Evolutionary conservation across 2,888 invertebrate species (phyloP).

Genomic region (Cataglyphis albicans): DNA sequence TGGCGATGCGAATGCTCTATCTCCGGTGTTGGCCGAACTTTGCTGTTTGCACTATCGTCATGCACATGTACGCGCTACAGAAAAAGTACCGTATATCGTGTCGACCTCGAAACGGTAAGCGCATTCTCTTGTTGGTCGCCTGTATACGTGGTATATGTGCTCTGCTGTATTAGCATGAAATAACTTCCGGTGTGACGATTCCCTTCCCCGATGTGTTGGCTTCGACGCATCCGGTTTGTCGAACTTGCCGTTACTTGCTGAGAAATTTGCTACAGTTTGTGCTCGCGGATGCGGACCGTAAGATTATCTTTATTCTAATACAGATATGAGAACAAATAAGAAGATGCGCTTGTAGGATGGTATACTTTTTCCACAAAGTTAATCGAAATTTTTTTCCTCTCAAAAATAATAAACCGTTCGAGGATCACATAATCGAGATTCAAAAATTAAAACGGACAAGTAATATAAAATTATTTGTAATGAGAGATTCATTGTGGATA

Average conservation of each 20-base stretch:
- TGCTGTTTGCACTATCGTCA: slow-evolving; percentile 14
- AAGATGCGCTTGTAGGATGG: neutral
- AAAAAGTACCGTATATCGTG: neutral
- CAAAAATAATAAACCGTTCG: no score
- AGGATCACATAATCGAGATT: neutral
- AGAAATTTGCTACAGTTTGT: neutral
- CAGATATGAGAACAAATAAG: slow-evolving; percentile 5
- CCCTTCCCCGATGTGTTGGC: slow-evolving; percentile 44
- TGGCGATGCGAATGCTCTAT: slow-evolving; percentile 42
- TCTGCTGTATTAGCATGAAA: slow-evolving; percentile 56
- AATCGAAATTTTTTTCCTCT: neutral
- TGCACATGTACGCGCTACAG: neutral
- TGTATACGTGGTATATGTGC: slow-evolving; percentile 9
- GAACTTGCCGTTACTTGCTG: neutral
- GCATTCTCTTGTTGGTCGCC: slow-evolving; percentile 3
- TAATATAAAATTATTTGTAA: neutral
- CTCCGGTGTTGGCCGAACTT: slow-evolving; percentile 43
- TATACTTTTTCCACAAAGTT: neutral
- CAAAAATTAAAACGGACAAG: neutral
- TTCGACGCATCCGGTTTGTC: slow-evolving; percentile 58
- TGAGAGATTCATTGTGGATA: neutral
- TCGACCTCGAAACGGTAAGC: slow-evolving; percentile 41
- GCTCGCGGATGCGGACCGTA: neutral
- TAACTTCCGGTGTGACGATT: slow-evolving; percentile 70
- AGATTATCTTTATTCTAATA: neutral